Evolutionary conservation across 2,113 vertebrate species (phyloP), one percentile per base, ranked within the genome.

Genomic region (Eolophus roseicapilla): DNA sequence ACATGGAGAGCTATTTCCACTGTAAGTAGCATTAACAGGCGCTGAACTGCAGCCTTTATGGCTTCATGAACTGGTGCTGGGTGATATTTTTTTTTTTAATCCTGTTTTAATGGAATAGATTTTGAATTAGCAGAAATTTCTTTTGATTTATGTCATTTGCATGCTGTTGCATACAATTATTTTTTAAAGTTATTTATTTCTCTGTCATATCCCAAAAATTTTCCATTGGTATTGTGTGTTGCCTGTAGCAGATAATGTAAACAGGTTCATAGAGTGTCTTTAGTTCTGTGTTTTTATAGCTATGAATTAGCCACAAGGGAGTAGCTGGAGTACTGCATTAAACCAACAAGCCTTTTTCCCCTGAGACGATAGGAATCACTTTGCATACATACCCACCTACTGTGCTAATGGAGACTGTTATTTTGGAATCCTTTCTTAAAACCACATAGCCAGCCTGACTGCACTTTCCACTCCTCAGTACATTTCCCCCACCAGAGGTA

Each of bases 311-410:
- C 89, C 86, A 85, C 8, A 1, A 89, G 71, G 75, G 90, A 88
- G 28, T 47, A 96, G 60, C 59, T 68, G 17, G 17, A 84, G 67
- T n/a, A 33, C 31, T 74, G 57, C 77, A 47, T 95, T 91, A 93
- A 93, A 82, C 50, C 50, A 90, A 76, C 65, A 43, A 47, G 68
- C 37, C 39, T 87, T 93, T 93, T 88, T 71, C 91, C 92, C 82
- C 4, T 65, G 87, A 90, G 88, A 88, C 70, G 87, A 57, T 20
- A 86, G 65, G 86, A 90, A 85, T 96, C 78, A 83, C 76, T 92
- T 83, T 96, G 95, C 93, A 87, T 96, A 93, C 57, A 73, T 86
- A 94, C 71, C 88, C 77, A 81, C 91, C 95, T 75, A 92, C 86
- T 1, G 43, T 93, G 81, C 89, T 96, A 96, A 94, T 93, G 64